Evolutionary conservation across 1,140 invertebrate species (phyloP), one percentile per base, ranked within the genome.

Genomic region (Drosophila hydei): DNA sequence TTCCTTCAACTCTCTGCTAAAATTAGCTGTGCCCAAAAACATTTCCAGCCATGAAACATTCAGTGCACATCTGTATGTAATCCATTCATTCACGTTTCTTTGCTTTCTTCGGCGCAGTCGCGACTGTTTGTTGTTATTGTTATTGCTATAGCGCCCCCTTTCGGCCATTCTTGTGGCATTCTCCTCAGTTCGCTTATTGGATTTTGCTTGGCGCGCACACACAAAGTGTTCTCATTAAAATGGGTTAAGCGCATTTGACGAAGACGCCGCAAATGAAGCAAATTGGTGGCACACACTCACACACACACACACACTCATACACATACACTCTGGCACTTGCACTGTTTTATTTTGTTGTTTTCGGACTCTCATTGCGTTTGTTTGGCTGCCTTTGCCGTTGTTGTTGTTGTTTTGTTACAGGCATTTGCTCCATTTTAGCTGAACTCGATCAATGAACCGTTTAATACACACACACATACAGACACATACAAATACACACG

Each of bases 361-460:
- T 70, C 59, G 50, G n/a, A n/a, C n/a, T n/a, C n/a, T n/a, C n/a
- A n/a, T 71, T 45, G 47, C 61, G 51, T 71, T 71, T 64, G 61
- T 64, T 71, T 64, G 52, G 68, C 61, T 64, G 68, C 62, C 48
- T 25, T 38, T 43, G 61, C 42, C 21, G 11, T 47, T 61, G 47
- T 61, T 77, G 33, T 36, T n/a, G 16, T 55, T 63, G 25, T 67
- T 79, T 27, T 58, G 45, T 59, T 71, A 6, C 33, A 72, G 48
- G 50, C 50, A 74, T 79, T 71, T 79, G 77, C 77, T 85, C 83
- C 67, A 87, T 75, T 85, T 80, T 51, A 71, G 63, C 56, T 85
- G 79, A 84, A 84, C 80, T 85, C 80, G 81, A 85, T 85, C 80
- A 85, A 81, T 87, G 83, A 78, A 85, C 80, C 81, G 83, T 81